Evolutionary conservation across 1,140 invertebrate genomes (phyloP).

Genomic region (Orchestia grillus): DNA sequence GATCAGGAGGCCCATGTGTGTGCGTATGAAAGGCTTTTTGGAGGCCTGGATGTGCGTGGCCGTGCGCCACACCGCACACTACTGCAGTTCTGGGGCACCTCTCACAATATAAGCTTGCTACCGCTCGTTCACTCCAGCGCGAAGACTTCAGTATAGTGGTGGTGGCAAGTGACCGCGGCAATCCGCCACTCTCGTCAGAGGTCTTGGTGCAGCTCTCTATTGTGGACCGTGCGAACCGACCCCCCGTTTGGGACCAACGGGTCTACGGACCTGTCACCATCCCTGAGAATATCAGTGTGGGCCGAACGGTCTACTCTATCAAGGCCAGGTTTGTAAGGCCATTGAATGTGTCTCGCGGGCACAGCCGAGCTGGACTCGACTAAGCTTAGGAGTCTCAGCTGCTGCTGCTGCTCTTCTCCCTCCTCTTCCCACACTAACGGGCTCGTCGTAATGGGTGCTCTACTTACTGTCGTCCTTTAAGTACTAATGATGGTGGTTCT

Average conservation of each 20-base stretch:
- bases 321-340: constrained; percentile 94
- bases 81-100: not conserved
- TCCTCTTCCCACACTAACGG: constrained; percentile 9
- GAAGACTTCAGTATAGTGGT: constrained; percentile 94
- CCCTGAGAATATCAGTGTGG: constrained; percentile 97
- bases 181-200: constrained; percentile 85
- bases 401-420: not conserved
- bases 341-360: not conserved
- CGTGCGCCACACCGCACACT: not conserved
- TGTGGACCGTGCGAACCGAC: constrained; percentile 97
- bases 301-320: constrained; percentile 94
- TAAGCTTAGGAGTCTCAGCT: not conserved
- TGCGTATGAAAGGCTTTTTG: not conserved
- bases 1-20: not conserved
- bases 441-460: constrained; percentile 37
- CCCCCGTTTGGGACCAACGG: constrained; percentile 92
- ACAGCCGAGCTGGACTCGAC: not conserved
- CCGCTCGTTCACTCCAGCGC: constrained; percentile 81
- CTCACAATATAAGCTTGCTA: constrained; percentile 23
- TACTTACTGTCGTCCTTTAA: not conserved
- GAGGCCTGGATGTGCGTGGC: not conserved
- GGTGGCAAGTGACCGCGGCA: constrained; percentile 91
- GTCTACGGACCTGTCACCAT: constrained; percentile 95
- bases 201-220: constrained; percentile 97
- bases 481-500: constrained; percentile 25